Base-by-base conservation (phyloP, 2,113 vertebrate genomes). In the Carlito syrichta region DNA sequence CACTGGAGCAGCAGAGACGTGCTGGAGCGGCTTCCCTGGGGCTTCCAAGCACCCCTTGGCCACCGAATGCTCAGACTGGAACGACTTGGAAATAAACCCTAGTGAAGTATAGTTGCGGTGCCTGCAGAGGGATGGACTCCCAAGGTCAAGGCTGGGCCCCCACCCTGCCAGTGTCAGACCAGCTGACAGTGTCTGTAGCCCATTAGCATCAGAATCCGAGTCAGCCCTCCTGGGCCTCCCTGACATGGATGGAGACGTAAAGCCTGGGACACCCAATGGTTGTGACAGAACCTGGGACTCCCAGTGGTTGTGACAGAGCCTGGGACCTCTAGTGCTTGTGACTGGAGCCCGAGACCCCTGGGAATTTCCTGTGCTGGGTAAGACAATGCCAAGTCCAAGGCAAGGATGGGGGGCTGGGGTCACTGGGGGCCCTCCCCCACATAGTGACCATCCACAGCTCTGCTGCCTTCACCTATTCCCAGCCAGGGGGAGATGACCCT, bases 401-500 rank as follows among this genome's bases (percentile, higher is more conserved):
- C 54, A n/a, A 4, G 43, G 69, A 22, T 0, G 12, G 8, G 43
- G 45, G 25, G 20, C 35, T 16, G n/a, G 35, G 27, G 69, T 60
- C 16, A 0, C 84, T 17, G 22, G 71, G 43, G 50, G 56, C 1
- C 8, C 32, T 27, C 13, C 17, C 35, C 32, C 23, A 2, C 63
- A 66, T 16, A 66, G 17, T 3, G 54, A 43, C 38, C 16, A 1
- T 50, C 35, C 11, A 30, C 0, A 22, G 40, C 23, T 66, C n/a
- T 43, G 40, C 85, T 30, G 17, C 19, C 62, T 40, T 35, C 4
- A 8, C 38, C 14, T 13, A 40, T 43, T 38, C 62, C 54, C 58
- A 10, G 8, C 40, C 4, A 10, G 0, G 1, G 16, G 60, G 17
- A 0, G n/a, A 25, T 17, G 78, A 32, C 32, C 11, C 0, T 23